Percentiles rank a stretch among this genome's conserved stretches.
These are phyloP conservation scores for Artibeus jamaicensis DNA, from an alignment of 2,797 vertebrate genomes.

Conservation along the genomic window DNA sequence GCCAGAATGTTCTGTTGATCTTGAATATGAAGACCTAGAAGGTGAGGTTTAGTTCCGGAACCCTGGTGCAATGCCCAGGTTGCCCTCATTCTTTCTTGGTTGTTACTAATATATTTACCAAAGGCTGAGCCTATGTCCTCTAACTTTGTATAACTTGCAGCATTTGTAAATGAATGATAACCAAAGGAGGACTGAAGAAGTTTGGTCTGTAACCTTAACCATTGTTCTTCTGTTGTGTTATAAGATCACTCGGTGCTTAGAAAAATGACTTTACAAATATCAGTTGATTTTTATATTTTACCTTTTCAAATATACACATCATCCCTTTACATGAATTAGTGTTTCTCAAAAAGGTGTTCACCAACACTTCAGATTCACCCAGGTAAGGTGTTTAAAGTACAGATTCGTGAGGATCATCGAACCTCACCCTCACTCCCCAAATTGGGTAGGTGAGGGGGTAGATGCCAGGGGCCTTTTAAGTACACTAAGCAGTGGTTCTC, in stretches of 20 bases:
- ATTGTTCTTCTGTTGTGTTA: background rate
- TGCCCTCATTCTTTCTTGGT: background rate
- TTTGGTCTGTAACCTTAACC: background rate
- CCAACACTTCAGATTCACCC: background rate
- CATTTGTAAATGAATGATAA: background rate
- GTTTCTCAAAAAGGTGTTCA: background rate
- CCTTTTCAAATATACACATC: background rate
- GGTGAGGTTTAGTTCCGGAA: background rate
- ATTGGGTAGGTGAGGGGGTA: background rate
- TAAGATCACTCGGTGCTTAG: conserved; percentile 25
- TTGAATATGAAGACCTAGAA: background rate
- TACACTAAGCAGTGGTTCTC: background rate
- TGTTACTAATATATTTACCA: background rate
- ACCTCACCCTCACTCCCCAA: background rate
- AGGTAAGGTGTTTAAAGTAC: background rate
- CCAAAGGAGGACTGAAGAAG: background rate
- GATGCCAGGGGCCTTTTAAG: background rate
- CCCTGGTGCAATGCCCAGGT: background rate
- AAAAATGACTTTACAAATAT: background rate
- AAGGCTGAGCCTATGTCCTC: background rate
- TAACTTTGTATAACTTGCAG: background rate
- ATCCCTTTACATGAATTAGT: background rate
- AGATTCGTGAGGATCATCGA: background rate
- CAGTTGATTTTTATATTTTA: background rate
- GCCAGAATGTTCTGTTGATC: background rate